These are phyloP conservation scores for Hippocampus mohnikei DNA, from an alignment of 2,113 vertebrate genomes.

Conservation along the genomic window DNA sequence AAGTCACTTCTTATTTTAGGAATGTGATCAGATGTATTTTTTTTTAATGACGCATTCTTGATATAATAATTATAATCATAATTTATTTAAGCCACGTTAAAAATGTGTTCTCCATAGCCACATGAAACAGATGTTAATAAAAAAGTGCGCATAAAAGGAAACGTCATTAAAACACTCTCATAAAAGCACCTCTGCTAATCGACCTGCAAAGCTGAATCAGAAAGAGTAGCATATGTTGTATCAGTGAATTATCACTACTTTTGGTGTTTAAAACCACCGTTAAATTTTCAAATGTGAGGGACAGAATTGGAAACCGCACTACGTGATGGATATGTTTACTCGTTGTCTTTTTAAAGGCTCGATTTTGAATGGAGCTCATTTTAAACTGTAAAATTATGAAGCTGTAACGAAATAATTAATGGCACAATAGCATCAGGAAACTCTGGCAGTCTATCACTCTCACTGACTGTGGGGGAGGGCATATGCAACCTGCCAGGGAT, in stretches of 20 bases:
- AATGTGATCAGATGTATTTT: no score
- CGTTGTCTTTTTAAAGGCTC: not conserved
- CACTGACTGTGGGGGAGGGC: slow-evolving; percentile 21
- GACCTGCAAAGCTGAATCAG: not conserved
- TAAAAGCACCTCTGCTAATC: no score
- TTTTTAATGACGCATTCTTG: no score
- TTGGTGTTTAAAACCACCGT: not conserved
- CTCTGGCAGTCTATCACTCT: slow-evolving; percentile 33
- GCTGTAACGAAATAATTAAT: not conserved
- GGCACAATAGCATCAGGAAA: not conserved
- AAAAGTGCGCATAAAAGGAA: no score
- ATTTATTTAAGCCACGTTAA: no score
- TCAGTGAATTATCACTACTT: not conserved
- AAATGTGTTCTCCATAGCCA: no score
- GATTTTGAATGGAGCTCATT: not conserved
- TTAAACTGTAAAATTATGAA: not conserved
- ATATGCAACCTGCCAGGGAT: slow-evolving; percentile 15
- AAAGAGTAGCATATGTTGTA: not conserved
- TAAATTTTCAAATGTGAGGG: not conserved
- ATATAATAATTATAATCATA: no score
- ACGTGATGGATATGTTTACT: not conserved
- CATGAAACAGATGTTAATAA: no score
- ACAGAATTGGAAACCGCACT: not conserved
- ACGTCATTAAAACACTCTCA: no score
- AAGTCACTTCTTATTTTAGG: no score